phyloP scores from a whole-genome alignment of 1,140 invertebrate species.

The Campoletis sonorensis region DNA sequence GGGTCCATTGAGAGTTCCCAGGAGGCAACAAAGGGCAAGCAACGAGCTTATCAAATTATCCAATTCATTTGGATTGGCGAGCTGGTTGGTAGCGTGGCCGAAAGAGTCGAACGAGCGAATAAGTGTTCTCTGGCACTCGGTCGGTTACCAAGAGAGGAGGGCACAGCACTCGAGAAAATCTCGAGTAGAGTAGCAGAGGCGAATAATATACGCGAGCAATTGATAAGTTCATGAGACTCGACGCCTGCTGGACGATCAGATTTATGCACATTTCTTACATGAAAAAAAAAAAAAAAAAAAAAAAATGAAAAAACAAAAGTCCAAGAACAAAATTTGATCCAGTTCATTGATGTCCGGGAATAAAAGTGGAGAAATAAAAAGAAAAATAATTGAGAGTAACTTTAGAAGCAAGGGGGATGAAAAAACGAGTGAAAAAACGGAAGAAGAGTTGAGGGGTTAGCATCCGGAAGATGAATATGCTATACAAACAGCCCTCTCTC shows the following conservation, averaged over 20 bases:
- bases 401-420: not conserved
- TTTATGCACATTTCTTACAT: not conserved
- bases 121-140: constrained; percentile 59
- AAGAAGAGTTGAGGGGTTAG: constrained; percentile 34
- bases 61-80: constrained; percentile 77
- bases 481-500: constrained; percentile 61
- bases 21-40: constrained; percentile 77
- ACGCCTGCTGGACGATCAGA: too few relatives aligned
- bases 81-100: constrained; percentile 36
- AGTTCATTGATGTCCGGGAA: too few relatives aligned
- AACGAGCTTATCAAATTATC: constrained; percentile 77
- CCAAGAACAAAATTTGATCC: not conserved
- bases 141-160: constrained; percentile 48
- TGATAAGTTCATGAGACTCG: not conserved
- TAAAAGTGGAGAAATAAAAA: too few relatives aligned
- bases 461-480: constrained; percentile 57
- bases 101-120: constrained; percentile 68
- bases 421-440: constrained; percentile 8
- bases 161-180: constrained; percentile 36
- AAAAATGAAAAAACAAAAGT: too few relatives aligned
- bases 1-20: constrained; percentile 75
- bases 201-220: constrained; percentile 14
- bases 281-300: too few relatives aligned
- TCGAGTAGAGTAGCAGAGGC: not conserved
- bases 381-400: too few relatives aligned